A percentile compares a stretch with the other conserved stretches of the same genome.
phyloP scores from a whole-genome alignment of 2,888 invertebrate genomes.

The Monopis laevigella region DNA sequence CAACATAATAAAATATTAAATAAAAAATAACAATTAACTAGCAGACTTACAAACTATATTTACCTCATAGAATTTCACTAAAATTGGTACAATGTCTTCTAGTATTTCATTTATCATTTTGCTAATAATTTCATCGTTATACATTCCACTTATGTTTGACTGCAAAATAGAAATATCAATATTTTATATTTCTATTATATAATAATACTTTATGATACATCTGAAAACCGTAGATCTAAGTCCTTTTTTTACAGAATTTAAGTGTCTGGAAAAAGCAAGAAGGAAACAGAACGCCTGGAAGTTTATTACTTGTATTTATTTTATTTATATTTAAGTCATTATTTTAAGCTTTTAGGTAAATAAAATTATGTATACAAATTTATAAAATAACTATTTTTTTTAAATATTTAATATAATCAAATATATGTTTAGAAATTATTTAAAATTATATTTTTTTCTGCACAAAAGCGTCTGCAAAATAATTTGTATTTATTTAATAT shows the following conservation, averaged over 20 bases:
- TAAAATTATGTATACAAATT: no score
- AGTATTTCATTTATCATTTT: not conserved
- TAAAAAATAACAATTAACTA: not conserved
- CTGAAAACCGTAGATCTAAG: no score
- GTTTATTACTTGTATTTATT: not conserved
- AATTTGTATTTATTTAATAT: no score
- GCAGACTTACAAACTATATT: not conserved
- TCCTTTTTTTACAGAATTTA: no score
- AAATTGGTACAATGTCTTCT: not conserved
- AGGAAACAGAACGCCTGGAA: no score
- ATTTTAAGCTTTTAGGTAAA: no score
- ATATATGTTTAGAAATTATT: not conserved
- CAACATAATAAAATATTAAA: not conserved
- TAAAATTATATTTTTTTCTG: not conserved
- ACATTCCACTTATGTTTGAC: conserved; percentile 2
- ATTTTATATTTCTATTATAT: not conserved
- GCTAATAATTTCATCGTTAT: not conserved
- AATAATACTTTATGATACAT: not conserved
- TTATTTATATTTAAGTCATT: not conserved
- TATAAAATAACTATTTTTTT: not conserved
- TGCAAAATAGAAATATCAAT: conserved; percentile 4
- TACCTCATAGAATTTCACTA: not conserved
- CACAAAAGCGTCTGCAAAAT: no score
- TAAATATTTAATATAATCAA: not conserved
- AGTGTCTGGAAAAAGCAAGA: no score